Conservation (phyloP, 2,888 invertebrate species). For the Boloria selene region DNA sequence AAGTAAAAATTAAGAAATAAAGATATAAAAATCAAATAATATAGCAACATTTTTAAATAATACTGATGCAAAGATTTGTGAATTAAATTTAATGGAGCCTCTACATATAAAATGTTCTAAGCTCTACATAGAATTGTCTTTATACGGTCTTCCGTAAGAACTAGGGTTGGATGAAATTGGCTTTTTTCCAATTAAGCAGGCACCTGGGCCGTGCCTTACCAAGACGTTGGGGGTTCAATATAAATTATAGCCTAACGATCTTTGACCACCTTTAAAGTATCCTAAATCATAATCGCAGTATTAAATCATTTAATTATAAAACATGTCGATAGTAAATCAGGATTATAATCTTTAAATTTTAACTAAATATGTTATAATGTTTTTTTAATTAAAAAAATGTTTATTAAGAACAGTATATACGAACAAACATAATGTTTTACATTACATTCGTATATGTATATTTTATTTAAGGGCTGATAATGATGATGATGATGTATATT, state of each 20-base stretch:
- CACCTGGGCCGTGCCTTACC: slow-evolving; percentile 67
- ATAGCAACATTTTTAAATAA: too few relatives aligned
- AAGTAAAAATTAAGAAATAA: too few relatives aligned
- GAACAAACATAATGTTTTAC: too few relatives aligned
- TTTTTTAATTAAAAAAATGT: too few relatives aligned
- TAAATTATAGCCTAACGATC: slow-evolving; percentile 40
- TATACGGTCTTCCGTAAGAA: slow-evolving; percentile 38
- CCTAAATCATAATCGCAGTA: slow-evolving; percentile 17
- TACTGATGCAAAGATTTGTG: too few relatives aligned
- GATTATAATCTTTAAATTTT: background rate
- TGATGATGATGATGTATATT: too few relatives aligned
- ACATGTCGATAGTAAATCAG: slow-evolving; percentile 1
- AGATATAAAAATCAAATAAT: too few relatives aligned
- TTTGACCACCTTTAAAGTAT: slow-evolving; percentile 25
- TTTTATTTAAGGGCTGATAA: too few relatives aligned
- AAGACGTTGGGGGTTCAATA: slow-evolving; percentile 43
- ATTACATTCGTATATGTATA: too few relatives aligned
- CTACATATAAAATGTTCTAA: slow-evolving; percentile 36
- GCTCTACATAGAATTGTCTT: slow-evolving; percentile 47
- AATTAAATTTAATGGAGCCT: background rate
- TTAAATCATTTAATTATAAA: slow-evolving; percentile 19
- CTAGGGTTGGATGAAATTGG: slow-evolving; percentile 56
- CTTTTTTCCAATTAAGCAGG: slow-evolving; percentile 66
- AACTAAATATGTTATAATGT: too few relatives aligned
- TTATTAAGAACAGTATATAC: too few relatives aligned